Conservation (phyloP, 2,797 vertebrate genomes). For the Triplophysa yarkandensis region DNA sequence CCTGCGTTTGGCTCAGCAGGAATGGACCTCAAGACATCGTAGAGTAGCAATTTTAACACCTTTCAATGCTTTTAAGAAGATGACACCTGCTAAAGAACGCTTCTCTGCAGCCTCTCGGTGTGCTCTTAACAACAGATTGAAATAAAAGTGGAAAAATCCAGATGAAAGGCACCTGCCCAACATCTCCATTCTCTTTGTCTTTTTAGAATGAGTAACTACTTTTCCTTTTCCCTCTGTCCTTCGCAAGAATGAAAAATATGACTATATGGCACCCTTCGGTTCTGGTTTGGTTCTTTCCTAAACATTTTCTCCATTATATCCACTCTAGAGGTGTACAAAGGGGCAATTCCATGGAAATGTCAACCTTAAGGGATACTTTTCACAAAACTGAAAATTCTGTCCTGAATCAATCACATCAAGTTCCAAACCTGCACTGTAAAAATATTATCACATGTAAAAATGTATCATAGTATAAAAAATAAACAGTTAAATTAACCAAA, state of each 20-base stretch:
- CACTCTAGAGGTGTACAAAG: neutral
- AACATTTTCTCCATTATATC: neutral
- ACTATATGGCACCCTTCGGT: constrained; percentile 1
- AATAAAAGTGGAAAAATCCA: constrained; percentile 37
- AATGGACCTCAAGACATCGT: constrained; percentile 27
- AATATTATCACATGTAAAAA: no score
- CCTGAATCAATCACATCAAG: no score
- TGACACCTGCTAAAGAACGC: constrained; percentile 44
- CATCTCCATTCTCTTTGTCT: constrained; percentile 17
- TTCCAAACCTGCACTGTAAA: no score
- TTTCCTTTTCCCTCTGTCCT: constrained; percentile 23
- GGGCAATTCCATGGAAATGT: no score
- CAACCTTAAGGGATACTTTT: no score
- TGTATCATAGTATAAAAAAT: no score
- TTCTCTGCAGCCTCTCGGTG: constrained; percentile 13
- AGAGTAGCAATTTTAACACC: constrained; percentile 56
- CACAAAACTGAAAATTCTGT: neutral
- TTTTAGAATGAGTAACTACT: constrained; percentile 3
- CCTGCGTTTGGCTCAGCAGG: constrained; percentile 14
- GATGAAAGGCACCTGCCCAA: constrained; percentile 15
- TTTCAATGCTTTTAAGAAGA: constrained; percentile 64
- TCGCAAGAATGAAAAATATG: constrained; percentile 27
- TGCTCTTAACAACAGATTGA: constrained; percentile 4
- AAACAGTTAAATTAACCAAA: no score
- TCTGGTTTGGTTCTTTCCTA: neutral